phyloP scores from a whole-genome alignment of 2,797 vertebrate species.

The Staurois parvus region DNA sequence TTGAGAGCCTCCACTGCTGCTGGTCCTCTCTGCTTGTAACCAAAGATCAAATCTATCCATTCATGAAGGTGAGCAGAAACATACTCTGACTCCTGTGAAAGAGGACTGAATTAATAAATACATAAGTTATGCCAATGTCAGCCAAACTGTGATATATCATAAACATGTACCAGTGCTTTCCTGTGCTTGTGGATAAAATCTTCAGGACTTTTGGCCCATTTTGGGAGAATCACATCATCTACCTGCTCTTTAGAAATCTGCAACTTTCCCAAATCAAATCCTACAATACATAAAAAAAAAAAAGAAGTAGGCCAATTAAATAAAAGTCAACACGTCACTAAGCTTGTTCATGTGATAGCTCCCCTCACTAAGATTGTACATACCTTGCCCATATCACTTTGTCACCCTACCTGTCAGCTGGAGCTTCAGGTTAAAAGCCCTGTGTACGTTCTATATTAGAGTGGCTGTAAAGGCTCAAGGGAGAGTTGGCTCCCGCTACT shows the following conservation, averaged over 20 bases:
- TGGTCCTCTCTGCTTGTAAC: slow-evolving; percentile 93
- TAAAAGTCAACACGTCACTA: no score
- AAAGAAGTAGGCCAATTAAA: no score
- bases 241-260: slow-evolving; percentile 93
- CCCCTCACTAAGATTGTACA: no score
- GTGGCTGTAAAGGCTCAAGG: no score
- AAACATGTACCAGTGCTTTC: slow-evolving; percentile 87
- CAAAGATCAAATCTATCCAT: slow-evolving; percentile 97
- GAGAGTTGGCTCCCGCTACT: no score
- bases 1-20: slow-evolving; percentile 92
- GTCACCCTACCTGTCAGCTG: no score
- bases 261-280: slow-evolving; percentile 90
- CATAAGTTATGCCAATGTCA: background rate
- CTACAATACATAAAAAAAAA: slow-evolving; percentile 69
- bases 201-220: slow-evolving; percentile 93
- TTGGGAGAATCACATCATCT: slow-evolving; percentile 90
- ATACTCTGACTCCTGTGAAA: slow-evolving; percentile 88
- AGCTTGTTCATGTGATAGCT: no score
- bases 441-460: no score
- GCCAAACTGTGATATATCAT: no score
- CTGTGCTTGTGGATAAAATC: slow-evolving; percentile 97
- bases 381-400: no score
- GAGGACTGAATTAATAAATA: background rate
- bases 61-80: slow-evolving; percentile 94
- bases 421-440: no score